These are phyloP conservation scores for Criorhina ranunculi DNA, from an alignment of 2,888 invertebrate genomes.

Conservation along the genomic window DNA sequence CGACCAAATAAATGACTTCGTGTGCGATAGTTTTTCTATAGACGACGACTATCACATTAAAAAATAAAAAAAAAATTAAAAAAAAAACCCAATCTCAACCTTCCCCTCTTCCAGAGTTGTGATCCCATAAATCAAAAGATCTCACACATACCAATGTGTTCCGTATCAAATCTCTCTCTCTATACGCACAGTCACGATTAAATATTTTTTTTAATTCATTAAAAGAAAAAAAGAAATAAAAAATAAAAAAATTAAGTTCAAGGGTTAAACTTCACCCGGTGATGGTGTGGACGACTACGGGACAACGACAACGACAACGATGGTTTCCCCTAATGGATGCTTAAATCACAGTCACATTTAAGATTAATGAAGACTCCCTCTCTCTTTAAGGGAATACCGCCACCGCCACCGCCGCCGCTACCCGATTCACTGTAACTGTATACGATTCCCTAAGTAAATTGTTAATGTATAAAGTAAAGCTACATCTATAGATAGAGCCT, in stretches of 20 bases:
- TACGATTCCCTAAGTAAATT: conserved; percentile 40
- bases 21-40: conserved; percentile 55
- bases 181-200: conserved; percentile 61
- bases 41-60: conserved; percentile 23
- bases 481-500: conserved; percentile 6
- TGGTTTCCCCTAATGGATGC: conserved; percentile 68
- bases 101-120: conserved; percentile 24
- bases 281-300: neutral
- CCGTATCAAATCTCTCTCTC: conserved; percentile 38
- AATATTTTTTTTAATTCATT: conserved; percentile 69
- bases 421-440: conserved; percentile 25
- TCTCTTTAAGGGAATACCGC: conserved; percentile 26
- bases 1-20: conserved; percentile 68
- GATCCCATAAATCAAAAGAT: conserved; percentile 67
- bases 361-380: conserved; percentile 69
- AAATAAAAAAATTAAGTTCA: conserved; percentile 55
- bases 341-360: conserved; percentile 76
- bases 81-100: conserved; percentile 8
- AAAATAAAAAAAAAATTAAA: no score
- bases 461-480: conserved; percentile 45
- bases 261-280: conserved; percentile 74
- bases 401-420: neutral
- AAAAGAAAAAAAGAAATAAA: conserved; percentile 40
- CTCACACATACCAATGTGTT: conserved; percentile 29
- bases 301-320: conserved; percentile 1